Percentiles rank a stretch among this genome's conserved stretches.
These are phyloP conservation scores for Lasioglossum baleicum DNA, from an alignment of 1,140 invertebrate genomes.

Conservation along the genomic window DNA sequence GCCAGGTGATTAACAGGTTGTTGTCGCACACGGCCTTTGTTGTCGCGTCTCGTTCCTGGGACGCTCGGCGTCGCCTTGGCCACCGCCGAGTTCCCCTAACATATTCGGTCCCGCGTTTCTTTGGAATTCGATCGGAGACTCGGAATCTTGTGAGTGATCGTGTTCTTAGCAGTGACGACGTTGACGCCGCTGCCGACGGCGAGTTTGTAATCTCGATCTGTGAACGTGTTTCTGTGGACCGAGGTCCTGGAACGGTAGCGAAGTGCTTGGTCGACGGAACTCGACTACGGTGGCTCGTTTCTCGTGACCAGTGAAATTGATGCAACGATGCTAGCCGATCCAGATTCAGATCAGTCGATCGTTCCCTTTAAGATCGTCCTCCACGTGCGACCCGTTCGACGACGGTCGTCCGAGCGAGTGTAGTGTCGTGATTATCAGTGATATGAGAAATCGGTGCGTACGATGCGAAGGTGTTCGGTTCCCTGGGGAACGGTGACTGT, in stretches of 20 bases:
- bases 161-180: too few relatives aligned
- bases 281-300: neutral
- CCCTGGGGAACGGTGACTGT: slow-evolving; percentile 1
- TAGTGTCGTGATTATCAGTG: slow-evolving; percentile 9
- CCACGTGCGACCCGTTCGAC: slow-evolving; percentile 1
- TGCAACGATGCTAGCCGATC: neutral
- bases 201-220: too few relatives aligned
- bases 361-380: neutral
- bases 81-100: too few relatives aligned
- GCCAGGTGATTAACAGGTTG: slow-evolving; percentile 68
- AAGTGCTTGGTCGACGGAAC: too few relatives aligned
- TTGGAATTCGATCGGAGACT: too few relatives aligned
- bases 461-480: slow-evolving; percentile 33
- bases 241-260: too few relatives aligned
- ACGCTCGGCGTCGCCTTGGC: neutral
- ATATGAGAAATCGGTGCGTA: neutral
- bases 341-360: neutral
- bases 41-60: slow-evolving; percentile 10
- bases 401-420: neutral
- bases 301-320: slow-evolving; percentile 28
- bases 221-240: too few relatives aligned
- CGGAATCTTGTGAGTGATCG: neutral
- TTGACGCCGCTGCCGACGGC: too few relatives aligned
- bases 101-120: too few relatives aligned
- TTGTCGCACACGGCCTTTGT: slow-evolving; percentile 44